Conservation (phyloP, 2,797 vertebrate species). For the Oceanodroma leucorhoa region DNA sequence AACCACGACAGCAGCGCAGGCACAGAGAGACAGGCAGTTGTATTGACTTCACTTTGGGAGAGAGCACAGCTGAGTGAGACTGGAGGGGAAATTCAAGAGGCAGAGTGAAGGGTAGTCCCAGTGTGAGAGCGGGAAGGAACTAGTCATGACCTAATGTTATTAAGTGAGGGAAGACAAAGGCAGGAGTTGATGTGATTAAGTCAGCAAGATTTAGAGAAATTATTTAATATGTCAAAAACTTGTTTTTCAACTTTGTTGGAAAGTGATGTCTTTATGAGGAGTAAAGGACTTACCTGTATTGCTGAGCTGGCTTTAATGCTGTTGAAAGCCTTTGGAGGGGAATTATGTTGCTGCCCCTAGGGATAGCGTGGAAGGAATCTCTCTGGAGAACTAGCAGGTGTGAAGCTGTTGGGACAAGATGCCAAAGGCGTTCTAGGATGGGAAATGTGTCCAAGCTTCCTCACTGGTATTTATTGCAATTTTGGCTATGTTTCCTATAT, state of each 20-base stretch:
- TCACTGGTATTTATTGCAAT: not conserved
- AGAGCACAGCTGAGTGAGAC: not conserved
- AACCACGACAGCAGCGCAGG: not conserved
- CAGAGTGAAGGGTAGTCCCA: not conserved
- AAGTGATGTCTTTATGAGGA: not conserved
- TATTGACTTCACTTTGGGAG: not conserved
- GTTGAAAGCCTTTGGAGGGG: not conserved
- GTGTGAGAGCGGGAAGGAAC: not conserved
- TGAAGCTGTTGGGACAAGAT: not conserved
- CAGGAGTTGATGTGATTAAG: not conserved
- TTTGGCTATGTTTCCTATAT: not conserved
- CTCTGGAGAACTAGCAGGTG: not conserved
- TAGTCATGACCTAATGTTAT: not conserved
- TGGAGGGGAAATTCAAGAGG: not conserved
- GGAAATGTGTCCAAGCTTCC: not conserved
- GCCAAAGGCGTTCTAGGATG: not conserved
- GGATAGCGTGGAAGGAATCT: not conserved
- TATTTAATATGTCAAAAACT: not conserved
- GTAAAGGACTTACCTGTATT: not conserved
- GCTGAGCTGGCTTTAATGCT: not conserved
- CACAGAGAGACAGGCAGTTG: not conserved
- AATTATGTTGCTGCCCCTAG: not conserved
- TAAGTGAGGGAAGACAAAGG: not conserved
- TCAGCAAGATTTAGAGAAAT: not conserved
- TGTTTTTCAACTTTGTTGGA: not conserved